Base-by-base conservation (phyloP, 2,797 vertebrate genomes). In the Halcyon smyrnensis region DNA sequence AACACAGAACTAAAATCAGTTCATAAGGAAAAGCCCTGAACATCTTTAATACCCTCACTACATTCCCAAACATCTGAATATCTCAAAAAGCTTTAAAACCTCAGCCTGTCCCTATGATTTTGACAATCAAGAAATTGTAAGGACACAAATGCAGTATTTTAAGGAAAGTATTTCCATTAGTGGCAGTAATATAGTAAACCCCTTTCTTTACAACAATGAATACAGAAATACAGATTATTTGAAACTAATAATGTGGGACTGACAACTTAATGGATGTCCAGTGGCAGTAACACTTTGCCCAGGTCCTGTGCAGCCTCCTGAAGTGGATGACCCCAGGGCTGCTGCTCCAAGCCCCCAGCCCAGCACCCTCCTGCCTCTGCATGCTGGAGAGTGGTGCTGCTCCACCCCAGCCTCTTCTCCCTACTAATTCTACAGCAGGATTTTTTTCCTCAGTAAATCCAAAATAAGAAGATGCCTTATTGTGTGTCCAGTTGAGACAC, bases 401-500 rank as follows among this genome's bases (percentile, higher is more conserved):
- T 89, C 15, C 37, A 17, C 9, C 18, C 17, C n/a, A 2, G 7
- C 11, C 45, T 36, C 60, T 63, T 69, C 62, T 59, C 60, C 12
- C 3, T 14, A 23, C 1, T 2, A 11, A 2, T 25, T 12, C n/a
- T 67, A 14, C 36, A 8, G 3, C n/a, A 50, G 74, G 27, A 3
- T 32, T 54, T 51, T 48, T 39, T 28, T 32, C 15, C 62, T 13
- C 57, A 6, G 3, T 0, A 21, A 12, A 57, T 18, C 3, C 62
- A 37, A 91, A 82, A 46, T 3, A 24, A 90, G 56, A n/a, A 34
- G 15, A 14, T 45, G 14, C 6, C 18, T 7, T 9, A 1, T 30
- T 37, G 63, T 30, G 14, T 7, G 15, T 45, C 20, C 18, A 15
- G 23, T 3, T 62, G 21, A 68, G 48, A 89, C 89, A 73, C 7